Base-by-base conservation (phyloP, 2,797 vertebrate genomes). In the Psittacula echo region DNA sequence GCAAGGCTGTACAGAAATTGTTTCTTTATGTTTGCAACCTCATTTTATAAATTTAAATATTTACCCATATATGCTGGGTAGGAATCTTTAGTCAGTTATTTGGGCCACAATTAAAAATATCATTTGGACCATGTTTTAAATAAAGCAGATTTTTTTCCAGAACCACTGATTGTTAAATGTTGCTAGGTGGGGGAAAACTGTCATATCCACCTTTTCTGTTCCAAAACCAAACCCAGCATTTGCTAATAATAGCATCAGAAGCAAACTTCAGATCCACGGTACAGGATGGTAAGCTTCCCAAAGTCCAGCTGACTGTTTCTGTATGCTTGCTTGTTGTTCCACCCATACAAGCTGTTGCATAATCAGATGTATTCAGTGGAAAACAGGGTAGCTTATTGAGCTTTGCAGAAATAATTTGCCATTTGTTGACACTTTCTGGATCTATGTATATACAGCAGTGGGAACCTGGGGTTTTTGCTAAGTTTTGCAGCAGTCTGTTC, bases 401-500 rank as follows among this genome's bases (percentile, higher is more conserved):
- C 91, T 76, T 85, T 26, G 16, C 13, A 10, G 47, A 80, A 96
- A 94, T 72, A 29, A 75, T 96, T 92, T 95, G 53, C 90, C 47
- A 16, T 88, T 95, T 96, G 65, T 74, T 2, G 42, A 88, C 86
- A 42, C 37, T 83, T 65, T 93, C 80, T 87, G 60, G 80, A 94
- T 66, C 44, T 54, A 21, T 80, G 44, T 78, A 42, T 82, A 67
- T 64, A 61, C 94, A 95, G 95, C 65, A 45, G 76, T 76, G 82
- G 50, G 84, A 96, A 75, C 58, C 77, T 89, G 64, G 86, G 89
- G 84, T 66, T 95, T 96, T 93, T 81, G 34, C 74, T 89, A 89
- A 93, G 91, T 95, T 97, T 95, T 73, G 90, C 76, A 91, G 96
- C 94, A 95, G 50, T 65, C 75, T 95, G 30, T 90, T 96, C 95